Evolutionary conservation across 2,113 vertebrate species (phyloP), one percentile per base, ranked within the genome.

Genomic region (Triplophysa tibetana): DNA sequence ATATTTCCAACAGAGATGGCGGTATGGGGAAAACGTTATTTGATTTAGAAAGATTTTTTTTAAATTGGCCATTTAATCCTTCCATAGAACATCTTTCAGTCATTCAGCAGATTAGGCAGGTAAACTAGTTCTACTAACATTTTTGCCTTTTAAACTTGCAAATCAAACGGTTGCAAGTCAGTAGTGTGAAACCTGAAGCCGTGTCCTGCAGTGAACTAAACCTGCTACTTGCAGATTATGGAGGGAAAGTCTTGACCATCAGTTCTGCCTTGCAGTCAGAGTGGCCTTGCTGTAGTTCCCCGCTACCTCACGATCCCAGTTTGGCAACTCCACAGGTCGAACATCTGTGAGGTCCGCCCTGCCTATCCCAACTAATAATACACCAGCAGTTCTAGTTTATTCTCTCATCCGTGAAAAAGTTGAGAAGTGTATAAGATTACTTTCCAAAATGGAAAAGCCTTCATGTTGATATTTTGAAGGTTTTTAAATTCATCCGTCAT

Each of bases 331-430:
- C 73, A 33, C 87, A 82, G 82, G 87, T 87, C 83, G 85, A 90
- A 91, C 90, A 92, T 90, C 91, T 92, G 89, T 82, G 76, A 87
- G 87, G 84, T 84, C 91, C 90, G 90, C 88, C 75, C 50, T 56
- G 45, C 60, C 84, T 86, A 90, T 89, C 82, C 72, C 41, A 2
- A 70, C 75, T 88, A 89, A 89, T 86, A 79, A 85, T 84, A 65
- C 75, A 75, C 84, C 86, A 84, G 33, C 62, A 88, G 70, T 74
- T 74, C 33, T 61, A 50, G 54, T 43, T 73, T 43, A 12, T 41
- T 38, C 52, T 38, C 69, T 81, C 88, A 84, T 89, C 87, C 82
- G 87, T 86, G 79, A 83, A 83, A 81, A 80, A 68, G 78, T 80
- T 82, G 78, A 66, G 85, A 88, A 38, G 87, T 83, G 72, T 69